Base-by-base conservation (phyloP, 2,797 vertebrate genomes). In the Halcyon badia region DNA sequence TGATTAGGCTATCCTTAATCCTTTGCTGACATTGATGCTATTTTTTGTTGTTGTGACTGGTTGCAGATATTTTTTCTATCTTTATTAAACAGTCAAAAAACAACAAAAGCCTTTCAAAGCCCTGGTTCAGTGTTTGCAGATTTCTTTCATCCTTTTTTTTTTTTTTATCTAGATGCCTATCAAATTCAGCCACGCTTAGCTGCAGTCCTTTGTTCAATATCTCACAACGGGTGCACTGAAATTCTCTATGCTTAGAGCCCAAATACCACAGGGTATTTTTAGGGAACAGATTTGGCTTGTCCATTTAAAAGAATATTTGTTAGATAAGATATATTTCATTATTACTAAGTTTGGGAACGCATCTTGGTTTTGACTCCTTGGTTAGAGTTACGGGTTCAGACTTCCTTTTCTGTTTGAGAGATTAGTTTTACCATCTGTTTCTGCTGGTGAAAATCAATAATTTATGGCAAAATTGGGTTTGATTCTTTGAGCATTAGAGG, bases 181-280 rank as follows among this genome's bases (percentile, higher is more conserved):
- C 93, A 94, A 85, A 94, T 95, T 93, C 83, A 90, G 71, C 86
- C 83, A 92, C 0, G 64, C 93, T 83, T 94, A 93, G 86, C 90
- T 94, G 90, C 92, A 92, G 92, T 88, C 90, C 94, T 96, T 97
- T 97, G 94, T 97, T 96, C 81, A 66, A 3, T 92, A 62, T 82
- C 85, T 94, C 39, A 80, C 64, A 90, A 70, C 37, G 20, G 65
- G 42, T 51, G 42, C 65, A 35, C 58, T 81, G 80, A 86, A 72
- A 85, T 83, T 87, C 64, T 87, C 64, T 83, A 4, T 80, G 86
- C 81, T 83, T 79, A 61, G 33, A 80, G 78, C 52, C 52, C 33
- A 58, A 87, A 90, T 80, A 70, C 75, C 66, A 54, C 42, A 89
- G 70, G 35, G 35, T 35, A 82, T 52, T 84, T 90, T 89, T 82